These are phyloP conservation scores for Haemorhous mexicanus DNA, from an alignment of 2,113 vertebrate species.

Conservation along the genomic window DNA sequence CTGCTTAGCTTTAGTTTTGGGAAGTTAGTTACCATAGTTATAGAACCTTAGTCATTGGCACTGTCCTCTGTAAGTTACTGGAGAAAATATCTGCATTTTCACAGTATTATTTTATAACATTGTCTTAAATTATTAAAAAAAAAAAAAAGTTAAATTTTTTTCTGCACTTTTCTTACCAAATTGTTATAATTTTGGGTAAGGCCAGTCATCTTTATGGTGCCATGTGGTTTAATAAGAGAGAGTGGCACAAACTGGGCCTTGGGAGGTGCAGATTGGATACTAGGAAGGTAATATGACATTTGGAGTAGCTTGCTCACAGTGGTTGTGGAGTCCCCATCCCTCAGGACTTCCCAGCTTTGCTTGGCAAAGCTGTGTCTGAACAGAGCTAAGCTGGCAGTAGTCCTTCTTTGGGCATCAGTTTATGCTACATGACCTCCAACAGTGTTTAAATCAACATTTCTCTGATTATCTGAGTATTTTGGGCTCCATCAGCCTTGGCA, in stretches of 20 bases:
- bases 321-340: neutral
- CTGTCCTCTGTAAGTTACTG: neutral
- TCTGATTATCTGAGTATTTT: neutral
- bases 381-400: neutral
- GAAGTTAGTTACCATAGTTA: neutral
- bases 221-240: neutral
- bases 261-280: neutral
- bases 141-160: neutral
- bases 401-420: neutral
- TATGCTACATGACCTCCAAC: neutral
- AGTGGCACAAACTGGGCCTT: neutral
- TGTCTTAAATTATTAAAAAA: neutral
- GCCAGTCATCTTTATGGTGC: neutral
- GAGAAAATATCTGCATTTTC: neutral
- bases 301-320: neutral
- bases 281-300: neutral
- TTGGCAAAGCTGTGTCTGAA: neutral
- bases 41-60: neutral
- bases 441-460: neutral
- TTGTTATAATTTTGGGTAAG: neutral
- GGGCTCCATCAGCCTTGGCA: neutral
- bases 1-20: neutral
- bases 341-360: neutral
- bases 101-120: neutral
- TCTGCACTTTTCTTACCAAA: neutral